Evolutionary conservation across 2,797 vertebrate species (phyloP).

Genomic region (Clarias fuscus): DNA sequence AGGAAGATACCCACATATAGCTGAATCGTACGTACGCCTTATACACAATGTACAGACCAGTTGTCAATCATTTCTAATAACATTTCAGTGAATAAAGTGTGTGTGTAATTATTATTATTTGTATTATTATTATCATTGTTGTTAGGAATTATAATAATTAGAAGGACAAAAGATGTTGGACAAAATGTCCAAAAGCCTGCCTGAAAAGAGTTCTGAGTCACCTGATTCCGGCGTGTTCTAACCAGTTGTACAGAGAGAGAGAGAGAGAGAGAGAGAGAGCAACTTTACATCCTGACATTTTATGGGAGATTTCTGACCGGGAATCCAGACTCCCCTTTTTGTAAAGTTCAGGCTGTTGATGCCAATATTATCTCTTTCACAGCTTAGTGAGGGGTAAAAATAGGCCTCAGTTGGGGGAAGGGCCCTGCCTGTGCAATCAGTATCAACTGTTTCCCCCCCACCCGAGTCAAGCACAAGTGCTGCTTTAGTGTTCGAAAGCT

Average conservation of each 20-base stretch:
- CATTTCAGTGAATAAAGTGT: not conserved
- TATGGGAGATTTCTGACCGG: not conserved
- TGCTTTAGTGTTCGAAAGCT: not conserved
- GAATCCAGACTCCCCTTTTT: constrained; percentile 16
- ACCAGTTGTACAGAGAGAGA: not conserved
- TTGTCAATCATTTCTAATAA: not conserved
- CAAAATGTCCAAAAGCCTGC: not conserved
- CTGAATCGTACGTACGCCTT: not conserved
- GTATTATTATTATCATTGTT: not conserved
- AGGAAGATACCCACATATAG: not conserved
- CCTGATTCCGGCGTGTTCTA: not conserved
- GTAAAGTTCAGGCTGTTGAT: constrained; percentile 45
- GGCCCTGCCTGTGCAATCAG: constrained; percentile 33
- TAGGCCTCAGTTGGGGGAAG: constrained; percentile 48
- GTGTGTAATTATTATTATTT: not conserved
- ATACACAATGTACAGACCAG: not conserved
- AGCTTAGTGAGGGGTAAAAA: constrained; percentile 55
- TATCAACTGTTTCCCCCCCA: constrained; percentile 43
- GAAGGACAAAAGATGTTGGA: not conserved
- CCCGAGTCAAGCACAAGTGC: not conserved
- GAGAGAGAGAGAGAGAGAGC: not conserved
- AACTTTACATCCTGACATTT: not conserved
- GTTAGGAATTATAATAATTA: not conserved
- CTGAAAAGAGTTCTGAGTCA: not conserved
- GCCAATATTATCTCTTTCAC: constrained; percentile 51